Evolutionary conservation across 92 coral and sea anemone genomes (phyloP).

Genomic region (Ricordea florida): DNA sequence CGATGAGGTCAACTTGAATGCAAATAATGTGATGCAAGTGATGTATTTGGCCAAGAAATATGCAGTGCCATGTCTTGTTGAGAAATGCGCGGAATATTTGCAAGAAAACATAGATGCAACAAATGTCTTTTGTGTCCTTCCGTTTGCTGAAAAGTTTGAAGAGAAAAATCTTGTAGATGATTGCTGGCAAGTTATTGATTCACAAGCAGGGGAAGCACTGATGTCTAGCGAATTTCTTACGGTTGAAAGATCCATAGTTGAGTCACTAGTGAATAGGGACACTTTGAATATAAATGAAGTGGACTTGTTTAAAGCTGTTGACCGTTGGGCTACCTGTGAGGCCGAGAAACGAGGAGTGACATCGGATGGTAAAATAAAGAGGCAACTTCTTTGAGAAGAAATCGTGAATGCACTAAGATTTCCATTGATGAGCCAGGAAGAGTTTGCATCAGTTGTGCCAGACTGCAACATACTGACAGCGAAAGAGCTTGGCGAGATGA

Average conservation of each 20-base stretch:
- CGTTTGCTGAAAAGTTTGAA: slow-evolving; percentile 41
- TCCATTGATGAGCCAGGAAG: no score
- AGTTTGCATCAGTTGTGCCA: no score
- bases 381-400: slow-evolving; percentile 46
- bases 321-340: slow-evolving; percentile 54
- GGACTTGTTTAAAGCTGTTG: slow-evolving; percentile 53
- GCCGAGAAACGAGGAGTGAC: slow-evolving; percentile 4
- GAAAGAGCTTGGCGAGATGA: no score
- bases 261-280: slow-evolving; percentile 35
- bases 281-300: slow-evolving; percentile 32
- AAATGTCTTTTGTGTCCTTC: slow-evolving; percentile 55
- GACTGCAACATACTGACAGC: no score
- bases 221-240: slow-evolving; percentile 24
- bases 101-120: slow-evolving; percentile 47
- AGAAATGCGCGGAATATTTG: slow-evolving; percentile 39
- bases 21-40: slow-evolving; percentile 34
- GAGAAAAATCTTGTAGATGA: slow-evolving; percentile 30
- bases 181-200: slow-evolving; percentile 52
- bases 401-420: not conserved
- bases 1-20: slow-evolving; percentile 41
- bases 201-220: slow-evolving; percentile 22
- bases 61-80: slow-evolving; percentile 29
- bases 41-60: slow-evolving; percentile 62
- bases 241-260: slow-evolving; percentile 37
- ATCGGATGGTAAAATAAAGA: slow-evolving; percentile 29